A percentile compares a stretch with the other conserved stretches of the same genome.
Conservation (phyloP, 2,113 vertebrate genomes). For the Nesoenas mayeri region DNA sequence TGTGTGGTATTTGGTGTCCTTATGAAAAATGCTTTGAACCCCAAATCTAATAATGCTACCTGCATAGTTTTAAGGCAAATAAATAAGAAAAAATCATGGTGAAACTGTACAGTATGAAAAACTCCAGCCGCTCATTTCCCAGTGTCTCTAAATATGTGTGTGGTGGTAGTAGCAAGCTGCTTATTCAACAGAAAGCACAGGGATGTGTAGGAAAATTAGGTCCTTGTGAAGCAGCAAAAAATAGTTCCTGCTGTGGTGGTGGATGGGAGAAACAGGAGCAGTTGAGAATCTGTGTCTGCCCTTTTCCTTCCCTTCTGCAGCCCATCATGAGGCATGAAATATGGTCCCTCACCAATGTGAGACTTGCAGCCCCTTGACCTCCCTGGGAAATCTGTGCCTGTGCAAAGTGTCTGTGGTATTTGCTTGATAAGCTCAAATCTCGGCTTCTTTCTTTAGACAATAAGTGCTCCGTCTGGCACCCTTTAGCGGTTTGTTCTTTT, state of each 20-base stretch:
- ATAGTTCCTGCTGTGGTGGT: neutral
- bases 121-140: neutral
- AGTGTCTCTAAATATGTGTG: neutral
- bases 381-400: neutral
- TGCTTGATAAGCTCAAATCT: neutral
- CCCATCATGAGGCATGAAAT: neutral
- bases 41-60: neutral
- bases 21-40: neutral
- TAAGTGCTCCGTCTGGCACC: neutral
- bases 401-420: neutral
- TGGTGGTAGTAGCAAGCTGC: neutral
- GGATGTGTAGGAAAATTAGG: neutral
- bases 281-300: neutral
- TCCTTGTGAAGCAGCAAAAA: neutral
- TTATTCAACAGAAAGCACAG: neutral
- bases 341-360: neutral
- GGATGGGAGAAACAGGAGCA: neutral
- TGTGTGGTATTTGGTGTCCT: neutral
- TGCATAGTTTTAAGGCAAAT: neutral
- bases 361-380: neutral
- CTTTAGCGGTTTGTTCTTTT: slow-evolving; percentile 26
- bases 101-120: neutral
- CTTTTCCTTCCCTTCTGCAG: neutral
- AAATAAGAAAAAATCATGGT: neutral
- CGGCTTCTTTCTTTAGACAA: neutral